These are phyloP conservation scores for Podarcis siculus DNA, from an alignment of 2,797 vertebrate species.

Conservation along the genomic window DNA sequence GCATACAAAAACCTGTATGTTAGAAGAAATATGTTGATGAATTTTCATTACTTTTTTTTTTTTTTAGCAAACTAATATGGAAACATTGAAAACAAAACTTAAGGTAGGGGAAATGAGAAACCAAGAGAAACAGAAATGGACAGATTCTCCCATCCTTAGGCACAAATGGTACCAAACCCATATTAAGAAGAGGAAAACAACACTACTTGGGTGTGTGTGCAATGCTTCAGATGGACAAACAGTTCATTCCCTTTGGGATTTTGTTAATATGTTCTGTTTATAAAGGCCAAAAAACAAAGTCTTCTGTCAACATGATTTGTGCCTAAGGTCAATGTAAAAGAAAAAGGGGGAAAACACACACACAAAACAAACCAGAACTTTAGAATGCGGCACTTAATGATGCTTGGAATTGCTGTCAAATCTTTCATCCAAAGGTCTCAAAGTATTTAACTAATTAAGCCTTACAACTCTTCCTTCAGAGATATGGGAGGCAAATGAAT, in stretches of 20 bases:
- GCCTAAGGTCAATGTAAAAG: neutral
- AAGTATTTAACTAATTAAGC: conserved; percentile 6
- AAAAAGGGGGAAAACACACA: neutral
- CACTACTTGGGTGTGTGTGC: conserved; percentile 1
- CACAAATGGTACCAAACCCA: conserved; percentile 14
- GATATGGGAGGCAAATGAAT: conserved; percentile 4
- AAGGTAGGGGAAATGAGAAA: no score
- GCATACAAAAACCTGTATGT: no score
- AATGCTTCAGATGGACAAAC: neutral
- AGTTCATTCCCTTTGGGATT: neutral
- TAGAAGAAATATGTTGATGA: no score
- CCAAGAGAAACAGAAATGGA: no score
- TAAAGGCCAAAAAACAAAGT: neutral
- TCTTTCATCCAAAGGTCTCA: conserved; percentile 13
- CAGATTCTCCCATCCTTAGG: neutral
- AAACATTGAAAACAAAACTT: no score
- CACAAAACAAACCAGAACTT: neutral
- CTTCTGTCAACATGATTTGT: neutral
- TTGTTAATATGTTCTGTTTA: conserved; percentile 3
- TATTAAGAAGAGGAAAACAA: conserved; percentile 32
- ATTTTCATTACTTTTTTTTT: no score
- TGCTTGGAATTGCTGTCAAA: neutral
- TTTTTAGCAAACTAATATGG: no score
- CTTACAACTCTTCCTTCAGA: conserved; percentile 1
- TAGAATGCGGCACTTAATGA: neutral